Conservation (phyloP, 2,888 invertebrate species). For the Lagria hirta region DNA sequence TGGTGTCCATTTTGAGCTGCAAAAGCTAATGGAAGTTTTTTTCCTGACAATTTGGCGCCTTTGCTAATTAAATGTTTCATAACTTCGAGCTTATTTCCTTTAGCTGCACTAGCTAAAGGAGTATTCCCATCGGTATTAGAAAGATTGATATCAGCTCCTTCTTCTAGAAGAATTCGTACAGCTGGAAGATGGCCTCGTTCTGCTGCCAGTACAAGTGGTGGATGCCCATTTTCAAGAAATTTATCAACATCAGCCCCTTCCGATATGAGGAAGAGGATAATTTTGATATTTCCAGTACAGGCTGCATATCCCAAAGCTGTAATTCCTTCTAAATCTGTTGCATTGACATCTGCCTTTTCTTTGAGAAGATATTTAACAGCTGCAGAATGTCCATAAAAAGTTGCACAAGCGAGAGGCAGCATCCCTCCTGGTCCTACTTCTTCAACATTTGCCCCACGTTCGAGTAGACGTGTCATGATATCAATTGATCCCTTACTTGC, state of each 20-base stretch:
- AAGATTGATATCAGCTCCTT: conserved; percentile 5
- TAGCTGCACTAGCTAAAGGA: conserved; percentile 1
- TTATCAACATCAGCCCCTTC: neutral
- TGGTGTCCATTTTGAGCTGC: neutral
- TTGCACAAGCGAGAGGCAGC: neutral
- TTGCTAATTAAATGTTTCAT: conserved; percentile 1
- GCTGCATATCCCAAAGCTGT: neutral
- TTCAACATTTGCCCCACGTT: neutral
- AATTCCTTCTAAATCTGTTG: conserved; percentile 2
- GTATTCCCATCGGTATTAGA: neutral
- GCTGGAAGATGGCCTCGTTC: conserved; percentile 3
- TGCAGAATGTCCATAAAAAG: neutral
- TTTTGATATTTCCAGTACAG: neutral
- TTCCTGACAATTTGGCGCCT: neutral
- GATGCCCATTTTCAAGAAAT: neutral
- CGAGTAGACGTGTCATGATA: neutral
- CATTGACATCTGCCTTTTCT: conserved; percentile 1
- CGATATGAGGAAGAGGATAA: neutral
- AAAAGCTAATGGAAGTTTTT: neutral
- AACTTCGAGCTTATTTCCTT: neutral
- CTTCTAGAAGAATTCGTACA: conserved; percentile 45
- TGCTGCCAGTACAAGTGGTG: conserved; percentile 4
- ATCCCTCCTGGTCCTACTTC: neutral
- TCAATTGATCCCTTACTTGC: neutral
- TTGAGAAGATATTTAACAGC: conserved; percentile 1